phyloP scores from a whole-genome alignment of 2,797 vertebrate species.

The Diglossa cyanea region DNA sequence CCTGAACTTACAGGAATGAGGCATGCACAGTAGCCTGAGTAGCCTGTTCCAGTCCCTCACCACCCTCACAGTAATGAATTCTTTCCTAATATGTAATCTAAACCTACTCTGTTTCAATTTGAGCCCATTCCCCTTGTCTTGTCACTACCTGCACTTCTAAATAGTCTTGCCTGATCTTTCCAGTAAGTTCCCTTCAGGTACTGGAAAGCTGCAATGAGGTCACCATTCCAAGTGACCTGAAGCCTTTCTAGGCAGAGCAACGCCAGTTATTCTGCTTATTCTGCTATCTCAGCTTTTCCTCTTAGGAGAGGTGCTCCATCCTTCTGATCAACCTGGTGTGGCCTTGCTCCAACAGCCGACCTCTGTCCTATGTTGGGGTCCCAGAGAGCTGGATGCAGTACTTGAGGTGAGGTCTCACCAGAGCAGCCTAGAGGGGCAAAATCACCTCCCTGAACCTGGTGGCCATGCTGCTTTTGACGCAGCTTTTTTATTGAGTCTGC shows the following conservation, averaged over 20 bases:
- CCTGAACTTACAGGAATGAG: background rate
- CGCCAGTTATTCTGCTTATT: background rate
- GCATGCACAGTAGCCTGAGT: background rate
- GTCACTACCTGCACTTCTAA: background rate
- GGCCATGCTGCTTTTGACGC: background rate
- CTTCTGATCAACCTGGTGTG: background rate
- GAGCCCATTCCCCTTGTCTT: background rate
- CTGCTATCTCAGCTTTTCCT: background rate
- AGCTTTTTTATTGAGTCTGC: background rate
- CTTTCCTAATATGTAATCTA: background rate
- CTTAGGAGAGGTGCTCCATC: background rate
- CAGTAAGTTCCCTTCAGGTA: background rate
- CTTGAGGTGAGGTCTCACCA: background rate
- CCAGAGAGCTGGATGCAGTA: background rate
- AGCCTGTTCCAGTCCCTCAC: background rate
- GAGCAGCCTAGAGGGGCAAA: background rate
- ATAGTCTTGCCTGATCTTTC: background rate
- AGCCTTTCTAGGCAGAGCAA: background rate
- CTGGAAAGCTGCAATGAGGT: background rate
- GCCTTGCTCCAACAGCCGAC: accelerated
- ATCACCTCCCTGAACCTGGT: background rate
- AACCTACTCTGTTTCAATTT: background rate
- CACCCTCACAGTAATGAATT: background rate
- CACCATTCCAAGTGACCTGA: no score
- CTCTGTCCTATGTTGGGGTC: accelerated